Percentiles rank a stretch among this genome's conserved stretches.
phyloP scores from a whole-genome alignment of 2,888 invertebrate species.

The Clusia tigrina region DNA sequence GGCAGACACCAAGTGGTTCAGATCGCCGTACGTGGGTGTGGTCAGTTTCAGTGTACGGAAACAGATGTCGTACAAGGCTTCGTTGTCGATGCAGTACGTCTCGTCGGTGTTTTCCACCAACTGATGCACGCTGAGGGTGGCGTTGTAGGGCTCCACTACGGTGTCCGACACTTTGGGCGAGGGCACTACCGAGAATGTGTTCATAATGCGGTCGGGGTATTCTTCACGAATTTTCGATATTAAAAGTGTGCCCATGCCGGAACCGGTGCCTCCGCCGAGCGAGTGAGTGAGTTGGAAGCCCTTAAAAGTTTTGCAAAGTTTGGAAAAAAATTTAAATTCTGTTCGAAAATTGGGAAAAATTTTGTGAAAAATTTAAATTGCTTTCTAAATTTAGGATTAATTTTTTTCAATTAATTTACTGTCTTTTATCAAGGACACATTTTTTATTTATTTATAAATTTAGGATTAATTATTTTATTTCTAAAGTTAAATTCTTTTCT shows the following conservation, averaged over 20 bases:
- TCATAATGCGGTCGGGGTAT: conserved; percentile 88
- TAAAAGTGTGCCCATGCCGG: conserved; percentile 86
- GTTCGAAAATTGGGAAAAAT: background rate
- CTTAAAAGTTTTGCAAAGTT: conserved; percentile 34
- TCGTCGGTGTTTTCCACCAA: conserved; percentile 91
- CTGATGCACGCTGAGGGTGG: conserved; percentile 87
- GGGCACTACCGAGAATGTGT: conserved; percentile 83
- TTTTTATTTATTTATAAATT: too few relatives aligned
- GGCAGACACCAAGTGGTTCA: conserved; percentile 88
- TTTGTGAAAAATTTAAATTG: background rate
- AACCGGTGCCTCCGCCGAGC: conserved; percentile 87
- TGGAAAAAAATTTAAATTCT: background rate
- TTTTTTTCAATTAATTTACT: background rate
- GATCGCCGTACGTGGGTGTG: conserved; percentile 91
- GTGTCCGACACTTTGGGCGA: conserved; percentile 80
- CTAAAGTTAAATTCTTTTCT: background rate
- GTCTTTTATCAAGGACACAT: too few relatives aligned
- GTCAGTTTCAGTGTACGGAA: conserved; percentile 87
- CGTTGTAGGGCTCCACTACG: conserved; percentile 83
- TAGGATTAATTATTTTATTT: too few relatives aligned
- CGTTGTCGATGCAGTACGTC: conserved; percentile 92
- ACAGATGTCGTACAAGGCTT: conserved; percentile 92
- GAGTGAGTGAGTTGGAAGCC: conserved; percentile 86
- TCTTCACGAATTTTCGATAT: conserved; percentile 90
- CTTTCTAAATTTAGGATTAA: background rate